phyloP scores from a whole-genome alignment of 2,797 vertebrate genomes.

The Chaenodraco wilsoni region DNA sequence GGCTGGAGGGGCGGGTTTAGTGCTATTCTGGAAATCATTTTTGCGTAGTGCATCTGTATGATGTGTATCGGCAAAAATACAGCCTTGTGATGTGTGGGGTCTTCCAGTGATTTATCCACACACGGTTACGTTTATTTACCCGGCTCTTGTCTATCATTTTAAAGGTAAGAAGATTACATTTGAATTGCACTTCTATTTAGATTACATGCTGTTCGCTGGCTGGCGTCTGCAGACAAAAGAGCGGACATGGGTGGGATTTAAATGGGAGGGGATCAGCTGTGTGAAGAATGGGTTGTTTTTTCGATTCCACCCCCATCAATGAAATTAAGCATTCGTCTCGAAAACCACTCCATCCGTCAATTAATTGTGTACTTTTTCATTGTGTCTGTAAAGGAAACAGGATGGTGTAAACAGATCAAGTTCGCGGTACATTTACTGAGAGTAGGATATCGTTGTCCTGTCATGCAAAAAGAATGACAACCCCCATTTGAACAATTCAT shows the following conservation, averaged over 20 bases:
- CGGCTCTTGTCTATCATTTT: not conserved
- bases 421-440: slow-evolving; percentile 5
- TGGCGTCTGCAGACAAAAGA: slow-evolving; percentile 73
- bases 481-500: slow-evolving; percentile 18
- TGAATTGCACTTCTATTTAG: not conserved
- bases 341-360: not conserved
- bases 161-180: slow-evolving; percentile 71
- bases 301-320: slow-evolving; percentile 29
- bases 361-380: not conserved
- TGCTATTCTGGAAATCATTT: slow-evolving; percentile 66
- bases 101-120: slow-evolving; percentile 6
- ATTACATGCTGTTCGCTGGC: slow-evolving; percentile 31
- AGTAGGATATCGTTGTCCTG: slow-evolving; percentile 14
- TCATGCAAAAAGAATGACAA: slow-evolving; percentile 26
- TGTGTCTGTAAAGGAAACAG: not conserved
- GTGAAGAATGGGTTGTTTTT: slow-evolving; percentile 59
- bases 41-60: slow-evolving; percentile 78
- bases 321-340: not conserved
- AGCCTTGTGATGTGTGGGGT: slow-evolving; percentile 21
- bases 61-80: slow-evolving; percentile 68
- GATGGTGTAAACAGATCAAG: slow-evolving; percentile 3
- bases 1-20: slow-evolving; percentile 70
- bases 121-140: not conserved
- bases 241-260: slow-evolving; percentile 82
- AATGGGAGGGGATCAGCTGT: slow-evolving; percentile 80